Evolutionary conservation across 2,888 invertebrate genomes (phyloP), one percentile per base, ranked within the genome.

Genomic region (Epirrhoe tristata): DNA sequence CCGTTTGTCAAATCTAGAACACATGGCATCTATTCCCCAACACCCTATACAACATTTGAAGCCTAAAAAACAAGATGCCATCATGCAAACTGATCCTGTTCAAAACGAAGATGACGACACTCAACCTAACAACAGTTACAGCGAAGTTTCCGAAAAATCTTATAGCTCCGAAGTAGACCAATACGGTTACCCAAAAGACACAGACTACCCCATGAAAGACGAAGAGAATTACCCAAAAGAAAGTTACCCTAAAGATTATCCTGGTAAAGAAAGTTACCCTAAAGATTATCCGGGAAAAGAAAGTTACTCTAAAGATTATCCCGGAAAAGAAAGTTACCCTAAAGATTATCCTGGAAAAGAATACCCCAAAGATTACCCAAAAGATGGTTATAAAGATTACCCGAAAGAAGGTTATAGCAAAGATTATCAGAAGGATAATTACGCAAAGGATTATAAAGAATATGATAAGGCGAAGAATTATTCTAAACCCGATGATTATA

Each of bases 61-160:
- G 65, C 90, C 92, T 0, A 85, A 86, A 32, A 93, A 93, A 46
- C 93, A 93, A 48, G 93, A 93, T 66, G 93, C 93, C 0, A 80
- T 90, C 56, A 93, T 93, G 90, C 93, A 93, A 70, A 93, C 93
- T 0, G 93, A 93, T 66, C 93, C 93, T 0, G 82, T 90, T 0
- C 81, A 80, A 0, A 85, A 84, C 0, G 90, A 90, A 3, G 93
- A 90, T 4, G 91, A 90, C 2, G 87, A 89, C 1, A 80, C 83
- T 0, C 84, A 85, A 58, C 83, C 85, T 0, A 86, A 87, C 72
- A 86, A 86, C 67, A 85, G 81, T 2, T 86, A 87, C 58, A 87
- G 85, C n/a, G 88, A 84, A 52, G 76, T 80, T 0, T 76, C 81
- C 0, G 82, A 81, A 0, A 82, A 77, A 14, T 72, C 75, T 0